These are phyloP conservation scores for Napeogenes inachia DNA, from an alignment of 2,888 invertebrate genomes.

Conservation along the genomic window DNA sequence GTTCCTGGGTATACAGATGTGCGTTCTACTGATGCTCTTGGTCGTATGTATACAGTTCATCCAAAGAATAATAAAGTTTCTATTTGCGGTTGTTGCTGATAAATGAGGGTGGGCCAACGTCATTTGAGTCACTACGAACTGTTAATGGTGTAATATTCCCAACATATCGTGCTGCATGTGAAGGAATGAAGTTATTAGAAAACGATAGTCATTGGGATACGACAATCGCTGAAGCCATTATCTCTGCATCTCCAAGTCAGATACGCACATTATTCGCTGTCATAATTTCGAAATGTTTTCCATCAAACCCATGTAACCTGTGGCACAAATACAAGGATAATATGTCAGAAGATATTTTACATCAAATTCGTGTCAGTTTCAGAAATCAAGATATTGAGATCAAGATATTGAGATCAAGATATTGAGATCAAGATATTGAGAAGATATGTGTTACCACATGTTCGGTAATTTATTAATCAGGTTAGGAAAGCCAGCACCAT, in stretches of 20 bases:
- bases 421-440: conserved; percentile 33
- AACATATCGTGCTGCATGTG: no score
- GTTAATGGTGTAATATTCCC: no score
- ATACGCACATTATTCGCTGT: conserved; percentile 40
- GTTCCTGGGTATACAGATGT: no score
- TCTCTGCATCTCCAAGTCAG: conserved; percentile 34
- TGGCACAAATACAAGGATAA: no score
- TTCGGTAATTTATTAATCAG: conserved; percentile 20
- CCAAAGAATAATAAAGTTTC: conserved; percentile 31
- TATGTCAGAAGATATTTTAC: no score
- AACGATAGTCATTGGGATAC: conserved; percentile 22
- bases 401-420: conserved; percentile 35
- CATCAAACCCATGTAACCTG: no score
- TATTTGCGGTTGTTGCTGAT: conserved; percentile 26
- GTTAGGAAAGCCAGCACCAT: conserved; percentile 34
- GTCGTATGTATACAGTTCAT: conserved; percentile 30
- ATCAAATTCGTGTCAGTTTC: no score
- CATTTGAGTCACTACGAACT: no score
- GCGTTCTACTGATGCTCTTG: conserved; percentile 12
- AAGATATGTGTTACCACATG: conserved; percentile 43
- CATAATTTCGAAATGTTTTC: conserved; percentile 18
- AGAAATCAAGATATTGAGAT: conserved; percentile 32
- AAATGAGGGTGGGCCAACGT: no score
- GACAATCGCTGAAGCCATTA: conserved; percentile 35
- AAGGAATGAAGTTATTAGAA: no score